Conservation (phyloP, 2,888 invertebrate genomes). For the Dermolepida albohirtum region DNA sequence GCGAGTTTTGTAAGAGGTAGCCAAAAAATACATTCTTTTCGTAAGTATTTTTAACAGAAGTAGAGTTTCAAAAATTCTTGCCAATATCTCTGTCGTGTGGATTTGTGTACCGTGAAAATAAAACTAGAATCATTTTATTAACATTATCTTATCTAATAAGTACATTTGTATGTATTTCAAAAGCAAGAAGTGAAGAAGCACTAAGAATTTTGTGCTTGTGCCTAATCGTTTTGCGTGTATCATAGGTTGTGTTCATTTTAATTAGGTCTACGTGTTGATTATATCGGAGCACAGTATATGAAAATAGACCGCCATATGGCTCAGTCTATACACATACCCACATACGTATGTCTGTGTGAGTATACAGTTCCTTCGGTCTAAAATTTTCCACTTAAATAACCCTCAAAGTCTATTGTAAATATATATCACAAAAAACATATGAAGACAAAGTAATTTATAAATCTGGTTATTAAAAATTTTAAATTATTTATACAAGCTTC, state of each 20-base stretch:
- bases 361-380: too few species aligned
- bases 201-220: too few species aligned
- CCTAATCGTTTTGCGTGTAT: slow-evolving; percentile 1
- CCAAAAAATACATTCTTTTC: slow-evolving; percentile 46
- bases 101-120: background rate
- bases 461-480: too few species aligned
- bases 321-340: too few species aligned
- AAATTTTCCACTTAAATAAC: too few species aligned
- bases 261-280: background rate
- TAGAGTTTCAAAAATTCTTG: slow-evolving; percentile 37
- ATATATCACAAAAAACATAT: too few species aligned
- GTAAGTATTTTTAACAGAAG: slow-evolving; percentile 46
- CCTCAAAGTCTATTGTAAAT: too few species aligned
- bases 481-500: too few species aligned
- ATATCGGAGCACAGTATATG: slow-evolving; percentile 5
- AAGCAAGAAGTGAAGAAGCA: too few species aligned
- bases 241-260: background rate
- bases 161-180: background rate
- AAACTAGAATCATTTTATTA: background rate
- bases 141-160: too few species aligned
- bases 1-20: slow-evolving; percentile 23
- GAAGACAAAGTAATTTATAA: too few species aligned
- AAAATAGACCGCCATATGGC: slow-evolving; percentile 35
- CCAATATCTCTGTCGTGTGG: slow-evolving; percentile 11
- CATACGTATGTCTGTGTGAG: too few species aligned